These are phyloP conservation scores for Drosophila ercepeae DNA, from an alignment of 1,140 invertebrate genomes.

Conservation along the genomic window DNA sequence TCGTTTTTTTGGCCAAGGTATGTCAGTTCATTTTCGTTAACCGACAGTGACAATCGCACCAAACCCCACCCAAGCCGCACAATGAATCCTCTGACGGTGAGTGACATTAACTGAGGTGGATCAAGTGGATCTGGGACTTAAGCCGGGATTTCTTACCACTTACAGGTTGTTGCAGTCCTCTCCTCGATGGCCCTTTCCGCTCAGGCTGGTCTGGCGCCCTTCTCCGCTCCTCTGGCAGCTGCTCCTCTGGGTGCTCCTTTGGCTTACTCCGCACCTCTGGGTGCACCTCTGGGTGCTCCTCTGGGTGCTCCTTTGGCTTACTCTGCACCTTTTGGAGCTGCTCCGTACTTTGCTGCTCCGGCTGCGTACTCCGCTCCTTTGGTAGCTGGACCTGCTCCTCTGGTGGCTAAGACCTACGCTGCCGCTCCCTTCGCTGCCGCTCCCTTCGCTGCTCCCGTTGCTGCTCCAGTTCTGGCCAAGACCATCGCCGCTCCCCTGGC, in stretches of 20 bases:
- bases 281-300: slow-evolving; percentile 52
- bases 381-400: slow-evolving; percentile 37
- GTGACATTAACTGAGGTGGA: slow-evolving; percentile 13
- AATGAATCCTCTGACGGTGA: slow-evolving; percentile 83
- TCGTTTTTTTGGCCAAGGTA: slow-evolving; percentile 65
- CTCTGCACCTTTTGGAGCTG: slow-evolving; percentile 51
- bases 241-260: slow-evolving; percentile 58
- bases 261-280: slow-evolving; percentile 43
- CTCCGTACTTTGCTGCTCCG: slow-evolving; percentile 47
- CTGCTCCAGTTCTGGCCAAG: slow-evolving; percentile 36
- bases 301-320: slow-evolving; percentile 65
- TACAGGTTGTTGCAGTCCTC: slow-evolving; percentile 78
- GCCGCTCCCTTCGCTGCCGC: slow-evolving; percentile 57
- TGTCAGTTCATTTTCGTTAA: slow-evolving; percentile 83
- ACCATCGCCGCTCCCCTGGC: slow-evolving; percentile 26
- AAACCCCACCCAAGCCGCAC: slow-evolving; percentile 67
- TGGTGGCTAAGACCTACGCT: slow-evolving; percentile 53
- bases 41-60: slow-evolving; percentile 78
- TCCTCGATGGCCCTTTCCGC: slow-evolving; percentile 76
- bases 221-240: slow-evolving; percentile 54
- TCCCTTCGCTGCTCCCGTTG: slow-evolving; percentile 48
- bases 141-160: background rate
- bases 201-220: slow-evolving; percentile 60
- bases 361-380: slow-evolving; percentile 53
- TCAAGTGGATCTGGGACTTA: background rate